Conservation (phyloP, 2,113 vertebrate genomes). For the Puffinus mauretanicus region DNA sequence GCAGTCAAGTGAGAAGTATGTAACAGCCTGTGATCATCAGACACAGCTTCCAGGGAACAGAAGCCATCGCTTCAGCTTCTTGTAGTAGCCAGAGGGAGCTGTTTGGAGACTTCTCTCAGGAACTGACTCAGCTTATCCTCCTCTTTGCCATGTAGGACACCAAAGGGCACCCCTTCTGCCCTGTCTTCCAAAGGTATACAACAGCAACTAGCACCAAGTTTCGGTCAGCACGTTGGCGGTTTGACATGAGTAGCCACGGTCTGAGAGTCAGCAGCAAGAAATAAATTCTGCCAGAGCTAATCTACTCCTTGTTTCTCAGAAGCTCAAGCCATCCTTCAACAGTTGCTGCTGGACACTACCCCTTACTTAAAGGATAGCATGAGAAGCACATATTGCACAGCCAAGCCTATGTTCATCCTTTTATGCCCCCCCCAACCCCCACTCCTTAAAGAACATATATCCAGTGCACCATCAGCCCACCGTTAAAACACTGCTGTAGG, state of each 20-base stretch:
- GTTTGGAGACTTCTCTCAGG: background rate
- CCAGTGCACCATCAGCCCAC: background rate
- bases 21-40: background rate
- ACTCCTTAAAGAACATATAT: background rate
- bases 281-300: background rate
- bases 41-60: background rate
- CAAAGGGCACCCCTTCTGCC: background rate
- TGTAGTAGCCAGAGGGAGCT: conserved; percentile 25
- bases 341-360: background rate
- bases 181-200: background rate
- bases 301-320: background rate
- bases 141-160: background rate
- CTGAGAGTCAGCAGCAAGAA: background rate
- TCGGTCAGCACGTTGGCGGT: background rate
- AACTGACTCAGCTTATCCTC: background rate
- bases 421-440: background rate
- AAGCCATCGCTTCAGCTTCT: background rate
- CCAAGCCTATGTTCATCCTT: background rate
- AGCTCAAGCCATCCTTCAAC: background rate
- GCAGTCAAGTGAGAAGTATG: background rate
- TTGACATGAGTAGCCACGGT: background rate
- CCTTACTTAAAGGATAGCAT: background rate
- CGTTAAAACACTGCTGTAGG: background rate
- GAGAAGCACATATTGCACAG: background rate
- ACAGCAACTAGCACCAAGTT: background rate